Evolutionary conservation across 2,888 invertebrate species (phyloP), one percentile per base, ranked within the genome.

Genomic region (Thyatira batis): DNA sequence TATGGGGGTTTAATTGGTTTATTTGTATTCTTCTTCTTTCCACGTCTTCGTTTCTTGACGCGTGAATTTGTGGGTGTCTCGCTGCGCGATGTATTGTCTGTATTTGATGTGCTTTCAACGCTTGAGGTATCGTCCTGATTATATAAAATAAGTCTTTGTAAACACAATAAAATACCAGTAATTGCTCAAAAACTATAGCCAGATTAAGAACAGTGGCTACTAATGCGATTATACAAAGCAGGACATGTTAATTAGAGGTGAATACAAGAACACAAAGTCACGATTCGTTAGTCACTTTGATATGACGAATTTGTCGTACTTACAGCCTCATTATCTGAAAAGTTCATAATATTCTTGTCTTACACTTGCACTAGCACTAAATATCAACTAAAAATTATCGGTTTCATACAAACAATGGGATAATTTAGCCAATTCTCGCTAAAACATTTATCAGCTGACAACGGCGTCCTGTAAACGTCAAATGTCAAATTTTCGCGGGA

Each of bases 61-160:
- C 93, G 90, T 46, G 94, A 93, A 62, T 94, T 94, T 10, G 95
- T 96, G 1, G 97, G 97, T 20, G 97, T 97, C 71, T 95, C 96
- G 84, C 97, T 96, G 45, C 96, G 92, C 50, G 95, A 95, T 39
- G 96, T 95, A 67, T 95, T 96, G 75, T 96, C 96, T 23, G 96
- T 95, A 20, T 96, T 95, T 2, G 96, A 95, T 21, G 95, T 95
- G 78, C 97, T 97, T 57, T 95, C 95, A 53, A 96, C 94, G 78
- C 97, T 97, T 3, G 95, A 96, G 50, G 96, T 95, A 79, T 97
- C 97, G 84, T 97, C 92, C 92, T 92, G 58, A 48, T 61, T 49
- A 61, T 56, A 33, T 33, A 45, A 49, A 39, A 58, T 20, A 10
- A 21, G 45, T 28, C 50, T 50, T 46, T 45, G 3, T 13, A 51